Evolutionary conservation across 2,888 invertebrate species (phyloP), one percentile per base, ranked within the genome.

Genomic region (Stomorhina lunata): DNA sequence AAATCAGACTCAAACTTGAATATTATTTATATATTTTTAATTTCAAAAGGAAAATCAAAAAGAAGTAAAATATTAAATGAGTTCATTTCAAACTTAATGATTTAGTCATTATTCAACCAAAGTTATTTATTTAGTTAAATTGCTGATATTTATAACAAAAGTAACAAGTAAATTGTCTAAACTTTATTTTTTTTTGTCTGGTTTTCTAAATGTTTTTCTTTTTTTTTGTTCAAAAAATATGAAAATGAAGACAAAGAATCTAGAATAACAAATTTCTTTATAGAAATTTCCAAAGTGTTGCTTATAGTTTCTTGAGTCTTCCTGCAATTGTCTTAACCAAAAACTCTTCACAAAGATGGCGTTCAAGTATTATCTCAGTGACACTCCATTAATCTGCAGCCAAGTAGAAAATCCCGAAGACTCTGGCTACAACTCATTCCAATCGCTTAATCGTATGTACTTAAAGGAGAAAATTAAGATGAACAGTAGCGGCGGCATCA

Each of bases 311-410:
- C 5, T 9, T 68, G 45, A 61, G 4, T 37, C 22, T 12, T 48
- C 3, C 2, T 10, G 50, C 68, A 61, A 61, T 77, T 68, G 77
- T 80, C 68, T 83, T 43, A 59, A 48, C 32, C 43, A 22, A 79
- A 81, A 65, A 78, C 73, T 71, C 78, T 78, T 75, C 59, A 75
- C n/a, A 59, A 40, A 82, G 81, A 79, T 71, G 81, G 81, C 78
- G 81, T 69, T 82, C 75, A 75, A 75, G 78, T 78, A 83, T 80
- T 80, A 83, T 83, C 80, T 77, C 66, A 72, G 73, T 81, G 83
- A 76, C 82, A 84, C 84, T 84, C 82, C 82, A 84, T 84, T 84
- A 84, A 84, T 84, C 82, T 84, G 84, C 80, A 80, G 43, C 81
- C 71, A 84, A 80, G 84, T 84, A 73, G 79, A 84, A 81, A 81